Percentiles rank a stretch among this genome's conserved stretches.
Evolutionary conservation across 92 coral and sea anemone species (phyloP).

Genomic region (Muricea muricata): DNA sequence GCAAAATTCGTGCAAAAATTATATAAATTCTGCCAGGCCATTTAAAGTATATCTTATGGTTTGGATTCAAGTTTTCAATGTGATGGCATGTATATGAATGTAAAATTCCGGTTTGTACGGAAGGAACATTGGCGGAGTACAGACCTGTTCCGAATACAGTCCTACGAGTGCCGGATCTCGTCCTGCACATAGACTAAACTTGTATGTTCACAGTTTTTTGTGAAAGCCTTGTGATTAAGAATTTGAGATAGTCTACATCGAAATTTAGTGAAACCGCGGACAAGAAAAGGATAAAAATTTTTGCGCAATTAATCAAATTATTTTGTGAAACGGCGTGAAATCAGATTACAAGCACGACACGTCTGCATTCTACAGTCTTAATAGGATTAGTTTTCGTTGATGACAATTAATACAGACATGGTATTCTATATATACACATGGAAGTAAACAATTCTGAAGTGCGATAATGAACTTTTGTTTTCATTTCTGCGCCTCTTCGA

Average conservation of each 20-base stretch:
- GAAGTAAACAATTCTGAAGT: neutral
- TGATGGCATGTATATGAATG: no score
- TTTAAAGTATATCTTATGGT: no score
- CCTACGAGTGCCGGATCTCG: neutral
- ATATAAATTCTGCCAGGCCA: no score
- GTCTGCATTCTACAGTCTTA: neutral
- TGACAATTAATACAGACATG: neutral
- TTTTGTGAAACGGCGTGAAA: neutral
- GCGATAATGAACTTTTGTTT: neutral
- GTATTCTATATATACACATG: neutral
- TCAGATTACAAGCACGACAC: neutral
- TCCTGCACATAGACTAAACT: neutral
- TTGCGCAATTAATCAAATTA: neutral
- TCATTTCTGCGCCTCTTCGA: neutral
- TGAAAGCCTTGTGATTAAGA: neutral
- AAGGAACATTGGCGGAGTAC: no score
- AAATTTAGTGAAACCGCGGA: neutral
- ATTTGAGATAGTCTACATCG: neutral
- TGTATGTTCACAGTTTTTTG: neutral
- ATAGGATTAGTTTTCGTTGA: neutral
- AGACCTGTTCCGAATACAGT: neutral
- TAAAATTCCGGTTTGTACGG: no score
- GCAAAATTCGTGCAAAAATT: no score
- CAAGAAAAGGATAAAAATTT: neutral
- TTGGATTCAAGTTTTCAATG: no score